Conservation (phyloP, 2,797 vertebrate species). For the Enteromius argenteus region DNA sequence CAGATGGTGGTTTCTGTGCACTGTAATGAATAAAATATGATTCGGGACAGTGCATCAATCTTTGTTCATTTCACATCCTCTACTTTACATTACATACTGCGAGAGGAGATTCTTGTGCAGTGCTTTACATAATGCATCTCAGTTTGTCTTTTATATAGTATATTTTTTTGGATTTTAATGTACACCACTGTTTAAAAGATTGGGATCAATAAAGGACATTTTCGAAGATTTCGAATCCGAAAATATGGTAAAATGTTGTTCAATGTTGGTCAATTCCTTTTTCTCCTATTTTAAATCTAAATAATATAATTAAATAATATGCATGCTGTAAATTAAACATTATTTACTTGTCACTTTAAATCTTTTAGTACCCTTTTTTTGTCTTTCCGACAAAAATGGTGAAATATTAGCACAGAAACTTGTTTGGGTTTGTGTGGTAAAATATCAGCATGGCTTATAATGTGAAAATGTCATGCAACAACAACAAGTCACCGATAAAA, state of each 20-base stretch:
- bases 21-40: slow-evolving; percentile 47
- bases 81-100: not conserved
- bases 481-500: slow-evolving; percentile 2
- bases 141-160: not conserved
- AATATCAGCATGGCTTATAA: slow-evolving; percentile 5
- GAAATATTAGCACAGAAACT: not conserved
- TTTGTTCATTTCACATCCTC: not conserved
- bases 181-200: not conserved
- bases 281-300: not conserved
- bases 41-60: not conserved
- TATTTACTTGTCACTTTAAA: not conserved
- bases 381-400: not conserved
- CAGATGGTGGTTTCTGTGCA: not conserved
- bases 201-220: not conserved
- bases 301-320: not conserved
- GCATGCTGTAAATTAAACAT: not conserved
- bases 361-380: not conserved
- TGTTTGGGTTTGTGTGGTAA: not conserved
- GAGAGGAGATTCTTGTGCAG: slow-evolving; percentile 10
- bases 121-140: slow-evolving; percentile 9
- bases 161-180: not conserved
- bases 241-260: not conserved
- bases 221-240: not conserved
- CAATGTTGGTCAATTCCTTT: not conserved
- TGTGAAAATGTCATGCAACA: slow-evolving; percentile 5